These are phyloP conservation scores for Epinotia bilunana DNA, from an alignment of 2,888 invertebrate genomes.

Conservation along the genomic window DNA sequence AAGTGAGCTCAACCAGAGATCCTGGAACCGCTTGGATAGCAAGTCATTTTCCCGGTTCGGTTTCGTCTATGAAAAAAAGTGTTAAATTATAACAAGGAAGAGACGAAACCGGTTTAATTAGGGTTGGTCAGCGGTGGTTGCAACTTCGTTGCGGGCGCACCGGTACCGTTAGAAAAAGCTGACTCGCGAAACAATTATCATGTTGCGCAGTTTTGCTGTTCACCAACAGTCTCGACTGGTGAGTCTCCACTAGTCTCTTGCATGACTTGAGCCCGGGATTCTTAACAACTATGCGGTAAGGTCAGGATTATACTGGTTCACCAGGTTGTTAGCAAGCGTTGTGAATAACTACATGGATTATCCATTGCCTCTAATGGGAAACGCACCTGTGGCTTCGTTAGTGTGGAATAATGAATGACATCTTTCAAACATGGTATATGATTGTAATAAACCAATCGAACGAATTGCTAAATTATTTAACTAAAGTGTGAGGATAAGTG, in stretches of 20 bases:
- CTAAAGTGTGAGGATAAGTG: not conserved
- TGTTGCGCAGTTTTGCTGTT: slow-evolving; percentile 52
- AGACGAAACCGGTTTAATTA: not conserved
- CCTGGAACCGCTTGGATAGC: too few species aligned
- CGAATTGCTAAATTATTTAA: not conserved
- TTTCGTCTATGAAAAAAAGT: not conserved
- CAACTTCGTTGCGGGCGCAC: slow-evolving; percentile 54
- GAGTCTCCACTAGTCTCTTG: not conserved
- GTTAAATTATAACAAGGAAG: not conserved
- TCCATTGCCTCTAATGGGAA: slow-evolving; percentile 23
- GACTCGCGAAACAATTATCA: slow-evolving; percentile 69
- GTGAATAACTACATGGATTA: not conserved
- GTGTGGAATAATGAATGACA: slow-evolving; percentile 2
- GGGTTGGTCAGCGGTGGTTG: not conserved
- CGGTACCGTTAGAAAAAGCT: slow-evolving; percentile 66
- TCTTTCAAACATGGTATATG: not conserved
- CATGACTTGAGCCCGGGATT: not conserved
- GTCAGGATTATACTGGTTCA: not conserved
- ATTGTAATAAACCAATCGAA: not conserved
- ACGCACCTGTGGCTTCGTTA: slow-evolving; percentile 21
- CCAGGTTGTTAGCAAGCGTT: not conserved
- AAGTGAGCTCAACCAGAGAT: too few species aligned
- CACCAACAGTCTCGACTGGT: not conserved
- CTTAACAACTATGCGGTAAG: not conserved
- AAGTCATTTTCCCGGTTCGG: not conserved